Evolutionary conservation across 2,113 vertebrate genomes (phyloP), one percentile per base, ranked within the genome.

Genomic region (Mormyrus lacerda): DNA sequence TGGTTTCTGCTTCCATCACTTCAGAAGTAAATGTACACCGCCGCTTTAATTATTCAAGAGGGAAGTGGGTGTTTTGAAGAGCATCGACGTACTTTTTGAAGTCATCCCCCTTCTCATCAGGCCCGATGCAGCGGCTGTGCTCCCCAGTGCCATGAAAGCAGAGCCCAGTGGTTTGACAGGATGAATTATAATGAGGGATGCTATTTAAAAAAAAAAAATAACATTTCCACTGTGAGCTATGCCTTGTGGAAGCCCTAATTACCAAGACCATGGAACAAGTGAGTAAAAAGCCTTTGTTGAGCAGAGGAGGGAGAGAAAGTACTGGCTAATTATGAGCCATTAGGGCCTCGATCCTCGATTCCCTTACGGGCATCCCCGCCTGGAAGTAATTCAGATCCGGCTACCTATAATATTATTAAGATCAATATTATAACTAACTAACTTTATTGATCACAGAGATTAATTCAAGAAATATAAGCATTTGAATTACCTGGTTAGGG

Each of bases 141-240:
- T 31, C 13, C 35, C 8, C n/a, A 21, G 42, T 39, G 53, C 13
- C 7, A 19, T 15, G 9, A 50, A 45, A 51, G 51, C 21, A n/a
- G 27, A 61, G 51, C 39, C 27, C 88, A 39, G 7, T 45, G 42
- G 50, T 58, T 21, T 39, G 76, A 61, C 35, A 51, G 24, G 35
- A 39, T 47, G 24, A 84, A 89, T 61, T 55, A 89, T 85, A 89
- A 89, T 85, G 82, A 58, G 76, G 51, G 21, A 61, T 45, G 53
- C 51, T 89, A 84, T 89, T 84, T 65, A 19, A 47, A 55, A 55
- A 88, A 21, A 39, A 50, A 55, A 89, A 31, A 65, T 39, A 31
- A 65, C 4, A 58, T 61, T 58, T 61, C 65, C 51, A 31, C 39
- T 53, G 50, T 61, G 79, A 45, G 50, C 8, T 8, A 9, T 0